Percentiles rank a stretch among this genome's conserved stretches.
Conservation (phyloP, 2,888 invertebrate species). For the Syritta pipiens region DNA sequence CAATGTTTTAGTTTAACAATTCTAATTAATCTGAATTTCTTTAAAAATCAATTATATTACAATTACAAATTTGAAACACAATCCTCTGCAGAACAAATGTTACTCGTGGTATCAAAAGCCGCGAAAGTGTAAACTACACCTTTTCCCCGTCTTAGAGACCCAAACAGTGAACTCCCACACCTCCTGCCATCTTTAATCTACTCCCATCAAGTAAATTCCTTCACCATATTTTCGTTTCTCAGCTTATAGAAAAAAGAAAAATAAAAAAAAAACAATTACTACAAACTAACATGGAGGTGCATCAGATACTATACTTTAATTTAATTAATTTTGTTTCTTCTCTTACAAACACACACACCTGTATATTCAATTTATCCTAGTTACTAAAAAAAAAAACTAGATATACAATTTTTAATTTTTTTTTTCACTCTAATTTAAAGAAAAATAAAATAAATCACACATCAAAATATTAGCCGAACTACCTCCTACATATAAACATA, state of each 20-base stretch:
- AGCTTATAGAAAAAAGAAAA: conserved; percentile 22
- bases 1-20: too few relatives aligned
- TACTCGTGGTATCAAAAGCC: too few relatives aligned
- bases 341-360: not conserved
- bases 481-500: conserved; percentile 51
- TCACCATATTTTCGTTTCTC: not conserved
- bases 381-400: conserved; percentile 6
- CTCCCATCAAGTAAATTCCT: too few relatives aligned
- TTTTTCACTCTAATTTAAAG: conserved; percentile 5
- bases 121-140: too few relatives aligned
- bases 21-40: too few relatives aligned
- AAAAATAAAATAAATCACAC: too few relatives aligned
- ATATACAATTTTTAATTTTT: conserved; percentile 1
- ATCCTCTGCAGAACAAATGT: too few relatives aligned
- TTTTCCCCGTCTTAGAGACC: too few relatives aligned
- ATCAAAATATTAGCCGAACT: conserved; percentile 65
- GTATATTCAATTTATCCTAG: conserved; percentile 22
- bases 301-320: conserved; percentile 50
- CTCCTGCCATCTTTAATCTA: too few relatives aligned
- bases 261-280: conserved; percentile 37
- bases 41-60: too few relatives aligned
- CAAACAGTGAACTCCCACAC: too few relatives aligned
- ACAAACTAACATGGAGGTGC: conserved; percentile 61
- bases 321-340: not conserved
- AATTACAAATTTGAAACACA: too few relatives aligned